A percentile compares a stretch with the other conserved stretches of the same genome.
Evolutionary conservation across 2,888 invertebrate genomes (phyloP).

Genomic region (Aphidoletes aphidimyza): DNA sequence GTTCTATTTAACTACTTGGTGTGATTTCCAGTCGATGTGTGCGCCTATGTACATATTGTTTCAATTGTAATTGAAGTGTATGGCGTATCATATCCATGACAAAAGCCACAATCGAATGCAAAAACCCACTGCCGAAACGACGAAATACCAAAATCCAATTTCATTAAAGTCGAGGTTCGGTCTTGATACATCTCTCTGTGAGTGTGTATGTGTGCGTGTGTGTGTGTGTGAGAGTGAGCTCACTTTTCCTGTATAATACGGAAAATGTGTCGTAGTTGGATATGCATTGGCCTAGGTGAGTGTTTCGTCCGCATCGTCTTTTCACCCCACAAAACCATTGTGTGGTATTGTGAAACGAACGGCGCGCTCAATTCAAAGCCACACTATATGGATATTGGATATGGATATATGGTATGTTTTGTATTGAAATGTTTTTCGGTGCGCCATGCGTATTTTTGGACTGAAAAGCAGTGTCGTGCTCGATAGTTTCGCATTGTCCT

Average conservation of each 20-base stretch:
- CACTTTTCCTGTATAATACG: no score
- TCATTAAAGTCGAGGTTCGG: no score
- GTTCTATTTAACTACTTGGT: background rate
- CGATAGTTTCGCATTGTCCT: conserved; percentile 47
- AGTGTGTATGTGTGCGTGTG: no score
- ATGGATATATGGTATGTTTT: background rate
- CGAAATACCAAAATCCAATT: no score
- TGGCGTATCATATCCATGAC: background rate
- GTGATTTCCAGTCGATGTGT: background rate
- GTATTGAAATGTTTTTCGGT: conserved; percentile 48
- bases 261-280: background rate
- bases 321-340: conserved; percentile 13
- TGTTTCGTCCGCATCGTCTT: background rate
- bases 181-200: no score
- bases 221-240: no score
- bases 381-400: background rate
- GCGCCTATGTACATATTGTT: background rate
- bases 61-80: no score
- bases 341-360: no score
- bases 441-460: conserved; percentile 49
- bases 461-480: background rate
- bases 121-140: no score
- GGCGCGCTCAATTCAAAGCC: background rate
- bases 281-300: conserved; percentile 50
- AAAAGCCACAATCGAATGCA: background rate